These are phyloP conservation scores for Phenganax marumi DNA, from an alignment of 92 coral and sea anemone species.

Conservation along the genomic window DNA sequence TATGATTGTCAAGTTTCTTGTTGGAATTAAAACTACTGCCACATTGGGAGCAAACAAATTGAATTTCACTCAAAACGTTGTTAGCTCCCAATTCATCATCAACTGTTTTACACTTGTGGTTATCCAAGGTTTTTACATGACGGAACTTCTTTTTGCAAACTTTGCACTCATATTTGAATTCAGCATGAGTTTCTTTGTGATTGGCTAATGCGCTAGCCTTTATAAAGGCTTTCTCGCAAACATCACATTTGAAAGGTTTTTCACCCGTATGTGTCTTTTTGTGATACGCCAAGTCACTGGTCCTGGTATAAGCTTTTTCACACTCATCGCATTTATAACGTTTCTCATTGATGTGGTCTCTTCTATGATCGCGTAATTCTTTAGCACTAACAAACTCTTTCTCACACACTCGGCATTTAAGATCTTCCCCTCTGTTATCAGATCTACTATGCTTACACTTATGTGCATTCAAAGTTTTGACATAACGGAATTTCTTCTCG, in stretches of 20 bases:
- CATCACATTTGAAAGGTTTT: neutral
- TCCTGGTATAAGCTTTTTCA: neutral
- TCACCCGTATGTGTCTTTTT: slow-evolving; percentile 1
- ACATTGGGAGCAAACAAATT: slow-evolving; percentile 24
- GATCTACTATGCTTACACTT: neutral
- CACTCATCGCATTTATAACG: slow-evolving; percentile 18
- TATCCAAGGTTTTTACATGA: neutral
- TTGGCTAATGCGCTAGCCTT: neutral
- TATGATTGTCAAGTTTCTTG: slow-evolving; percentile 14
- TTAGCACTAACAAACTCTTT: neutral
- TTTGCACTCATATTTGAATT: neutral
- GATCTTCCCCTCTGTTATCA: no score
- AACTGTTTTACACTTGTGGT: neutral
- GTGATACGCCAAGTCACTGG: slow-evolving; percentile 9
- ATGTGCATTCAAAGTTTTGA: neutral
- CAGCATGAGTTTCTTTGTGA: neutral
- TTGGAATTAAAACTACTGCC: slow-evolving; percentile 18
- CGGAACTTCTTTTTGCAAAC: neutral
- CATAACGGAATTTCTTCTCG: neutral
- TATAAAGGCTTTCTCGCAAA: neutral
- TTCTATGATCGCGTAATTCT: neutral
- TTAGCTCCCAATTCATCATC: neutral
- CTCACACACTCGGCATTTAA: no score
- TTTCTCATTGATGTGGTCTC: slow-evolving; percentile 15
- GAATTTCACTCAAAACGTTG: neutral